phyloP scores from a whole-genome alignment of 92 coral and sea anemone species.

The Phenganax marumi region DNA sequence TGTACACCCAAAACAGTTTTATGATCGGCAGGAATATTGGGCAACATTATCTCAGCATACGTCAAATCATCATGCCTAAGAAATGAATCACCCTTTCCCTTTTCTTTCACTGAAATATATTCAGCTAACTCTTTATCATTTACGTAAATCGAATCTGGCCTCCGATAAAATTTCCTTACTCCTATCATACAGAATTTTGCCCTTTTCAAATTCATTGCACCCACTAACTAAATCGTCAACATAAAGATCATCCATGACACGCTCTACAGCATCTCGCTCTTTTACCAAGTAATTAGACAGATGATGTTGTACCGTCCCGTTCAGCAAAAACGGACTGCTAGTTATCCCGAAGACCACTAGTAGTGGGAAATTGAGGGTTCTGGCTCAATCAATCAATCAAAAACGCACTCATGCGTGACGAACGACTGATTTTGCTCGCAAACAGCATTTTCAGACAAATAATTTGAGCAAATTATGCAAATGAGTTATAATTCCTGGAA shows the following conservation, averaged over 20 bases:
- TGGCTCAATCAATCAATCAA: too few species aligned
- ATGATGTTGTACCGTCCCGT: neutral
- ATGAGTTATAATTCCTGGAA: too few species aligned
- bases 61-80: neutral
- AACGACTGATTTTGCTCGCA: too few species aligned
- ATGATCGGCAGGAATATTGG: neutral
- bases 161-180: neutral
- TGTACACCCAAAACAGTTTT: constrained; percentile 6
- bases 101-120: neutral
- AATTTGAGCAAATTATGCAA: too few species aligned
- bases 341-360: neutral
- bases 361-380: too few species aligned
- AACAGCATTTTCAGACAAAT: too few species aligned
- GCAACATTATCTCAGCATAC: neutral
- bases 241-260: neutral
- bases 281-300: neutral
- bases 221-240: constrained; percentile 9
- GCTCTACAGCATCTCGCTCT: neutral
- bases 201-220: neutral
- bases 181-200: neutral
- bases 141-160: neutral
- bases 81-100: neutral
- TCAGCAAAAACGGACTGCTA: neutral
- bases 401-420: too few species aligned
- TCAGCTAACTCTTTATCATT: neutral